phyloP scores from a whole-genome alignment of 2,888 invertebrate genomes.

The Acanthacorydalis orientalis region DNA sequence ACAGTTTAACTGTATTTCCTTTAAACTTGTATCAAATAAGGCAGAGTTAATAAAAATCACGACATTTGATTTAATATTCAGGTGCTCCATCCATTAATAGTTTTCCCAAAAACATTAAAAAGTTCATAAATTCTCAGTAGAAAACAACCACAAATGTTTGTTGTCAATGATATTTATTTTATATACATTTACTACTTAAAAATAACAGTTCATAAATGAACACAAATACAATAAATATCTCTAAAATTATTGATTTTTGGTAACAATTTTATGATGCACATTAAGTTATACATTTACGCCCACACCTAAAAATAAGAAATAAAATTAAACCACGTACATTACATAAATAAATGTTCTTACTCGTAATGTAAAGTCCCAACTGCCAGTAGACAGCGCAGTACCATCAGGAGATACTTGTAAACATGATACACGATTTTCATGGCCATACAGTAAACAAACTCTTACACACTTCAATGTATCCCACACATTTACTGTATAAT shows the following conservation, averaged over 20 bases:
- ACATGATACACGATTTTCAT: conserved; percentile 88
- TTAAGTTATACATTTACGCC: conserved; percentile 14
- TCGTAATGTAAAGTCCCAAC: conserved; percentile 87
- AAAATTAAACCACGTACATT: background rate
- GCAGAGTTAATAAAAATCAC: conserved; percentile 15
- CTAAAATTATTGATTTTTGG: background rate
- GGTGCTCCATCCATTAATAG: background rate
- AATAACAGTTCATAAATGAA: too few relatives aligned
- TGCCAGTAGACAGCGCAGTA: conserved; percentile 90
- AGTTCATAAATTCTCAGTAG: too few relatives aligned
- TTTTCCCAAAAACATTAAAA: background rate
- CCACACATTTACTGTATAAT: conserved; percentile 98
- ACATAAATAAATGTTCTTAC: conserved; percentile 27
- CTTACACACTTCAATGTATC: conserved; percentile 89
- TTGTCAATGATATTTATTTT: too few relatives aligned
- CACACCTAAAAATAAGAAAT: conserved; percentile 16
- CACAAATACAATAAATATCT: too few relatives aligned
- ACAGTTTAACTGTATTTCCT: conserved; percentile 11
- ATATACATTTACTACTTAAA: too few relatives aligned
- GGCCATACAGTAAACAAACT: conserved; percentile 81
- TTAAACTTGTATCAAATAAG: conserved; percentile 12
- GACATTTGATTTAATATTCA: conserved; percentile 10
- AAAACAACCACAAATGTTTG: too few relatives aligned
- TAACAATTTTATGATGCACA: background rate
- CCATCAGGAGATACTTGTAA: conserved; percentile 93